These are phyloP conservation scores for Goniozus legneri DNA, from an alignment of 1,140 invertebrate genomes.

Conservation along the genomic window DNA sequence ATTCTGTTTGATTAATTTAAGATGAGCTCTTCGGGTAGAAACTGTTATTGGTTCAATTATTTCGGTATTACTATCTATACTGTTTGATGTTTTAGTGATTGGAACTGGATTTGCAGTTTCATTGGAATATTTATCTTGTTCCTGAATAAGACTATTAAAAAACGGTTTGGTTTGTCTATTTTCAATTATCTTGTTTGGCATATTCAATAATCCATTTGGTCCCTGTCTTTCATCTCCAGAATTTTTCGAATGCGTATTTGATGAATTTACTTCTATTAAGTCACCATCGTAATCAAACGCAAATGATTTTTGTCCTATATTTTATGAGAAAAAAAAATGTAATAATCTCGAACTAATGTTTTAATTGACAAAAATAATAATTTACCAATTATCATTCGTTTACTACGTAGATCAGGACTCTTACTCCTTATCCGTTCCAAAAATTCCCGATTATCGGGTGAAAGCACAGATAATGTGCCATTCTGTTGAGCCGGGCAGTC, in stretches of 20 bases:
- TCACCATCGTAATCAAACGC: conserved; percentile 55
- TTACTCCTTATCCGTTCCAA: conserved; percentile 53
- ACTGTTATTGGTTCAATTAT: background rate
- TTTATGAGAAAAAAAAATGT: background rate
- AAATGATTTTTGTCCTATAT: conserved; percentile 55
- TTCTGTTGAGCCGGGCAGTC: conserved; percentile 25
- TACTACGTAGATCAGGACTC: conserved; percentile 51
- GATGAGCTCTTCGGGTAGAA: background rate
- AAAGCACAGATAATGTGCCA: conserved; percentile 47
- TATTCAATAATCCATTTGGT: background rate
- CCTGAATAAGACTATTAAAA: background rate
- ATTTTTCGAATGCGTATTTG: background rate
- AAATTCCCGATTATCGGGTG: conserved; percentile 57
- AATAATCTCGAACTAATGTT: background rate
- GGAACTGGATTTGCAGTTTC: background rate
- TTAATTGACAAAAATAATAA: background rate
- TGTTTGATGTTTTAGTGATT: background rate
- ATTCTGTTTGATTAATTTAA: background rate
- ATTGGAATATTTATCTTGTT: background rate
- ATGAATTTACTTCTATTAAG: conserved; percentile 49
- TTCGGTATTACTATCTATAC: too few species aligned
- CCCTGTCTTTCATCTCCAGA: background rate
- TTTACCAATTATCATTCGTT: conserved; percentile 52
- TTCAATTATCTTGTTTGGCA: background rate
- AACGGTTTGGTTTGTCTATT: background rate